Base-by-base conservation (phyloP, 2,888 invertebrate genomes). In the Drosophila neutralis region DNA sequence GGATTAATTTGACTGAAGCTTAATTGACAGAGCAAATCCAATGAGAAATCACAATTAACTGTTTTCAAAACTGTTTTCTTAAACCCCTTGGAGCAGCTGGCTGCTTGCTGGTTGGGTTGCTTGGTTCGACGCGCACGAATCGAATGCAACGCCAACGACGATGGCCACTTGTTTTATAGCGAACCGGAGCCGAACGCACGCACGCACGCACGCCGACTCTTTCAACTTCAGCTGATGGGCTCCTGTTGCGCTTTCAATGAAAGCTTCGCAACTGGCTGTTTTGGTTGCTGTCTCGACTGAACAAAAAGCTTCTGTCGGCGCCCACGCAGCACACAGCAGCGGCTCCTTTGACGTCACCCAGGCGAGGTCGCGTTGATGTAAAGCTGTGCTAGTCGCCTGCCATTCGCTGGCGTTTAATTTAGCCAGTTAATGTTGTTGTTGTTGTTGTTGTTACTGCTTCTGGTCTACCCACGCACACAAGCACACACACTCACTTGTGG, bases 231-330 rank as follows among this genome's bases (percentile, higher is more conserved):
- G 90, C 72, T 73, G 72, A 69, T 71, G 75, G 62, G 62, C 68
- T 89, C 88, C 85, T 85, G 88, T 90, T 85, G 86, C 88, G 86
- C 77, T 54, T 78, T 78, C 82, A 81, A 78, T 63, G 65, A 73
- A 77, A 85, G 90, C 79, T 83, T 35, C n/a, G 2, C 8, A n/a
- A 48, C 40, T 35, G n/a, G 2, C 56, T 4, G 21, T 6, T 24
- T 10, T 24, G 84, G 88, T 87, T 82, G 24, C 35, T 49, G 82
- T 72, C 88, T 36, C 10, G 35, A 60, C 74, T 85, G 13, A 15
- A 15, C 7, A 10, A 10, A 67, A 71, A 75, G 73, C 78, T 67
- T 31, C 36, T 0, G 10, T 0, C 36, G 10, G 13, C 67, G 71
- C 87, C 74, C 66, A 82, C 84, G 67, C 79, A 54, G 8, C 63